These are phyloP conservation scores for Alectoris magna DNA, from an alignment of 2,797 vertebrate genomes.

Conservation along the genomic window DNA sequence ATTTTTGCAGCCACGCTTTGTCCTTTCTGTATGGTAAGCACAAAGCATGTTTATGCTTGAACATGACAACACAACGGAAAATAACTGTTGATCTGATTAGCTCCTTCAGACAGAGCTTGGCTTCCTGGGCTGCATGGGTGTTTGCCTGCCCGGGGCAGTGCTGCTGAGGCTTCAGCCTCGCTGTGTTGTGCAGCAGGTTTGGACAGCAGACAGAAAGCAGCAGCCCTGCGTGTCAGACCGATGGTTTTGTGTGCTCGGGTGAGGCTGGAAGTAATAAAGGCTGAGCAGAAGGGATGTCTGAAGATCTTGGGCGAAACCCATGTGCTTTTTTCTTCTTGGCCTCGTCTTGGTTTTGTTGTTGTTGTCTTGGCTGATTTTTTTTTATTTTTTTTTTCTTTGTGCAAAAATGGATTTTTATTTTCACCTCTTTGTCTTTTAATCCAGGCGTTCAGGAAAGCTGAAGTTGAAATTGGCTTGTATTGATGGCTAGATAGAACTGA, in stretches of 20 bases:
- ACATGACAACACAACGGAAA: conserved; percentile 49
- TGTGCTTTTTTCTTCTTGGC: background rate
- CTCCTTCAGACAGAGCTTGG: conserved; percentile 23
- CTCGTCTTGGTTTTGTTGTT: background rate
- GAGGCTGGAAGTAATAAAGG: conserved; percentile 12
- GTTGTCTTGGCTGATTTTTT: background rate
- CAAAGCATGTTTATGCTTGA: conserved; percentile 70
- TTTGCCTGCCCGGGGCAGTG: conserved; percentile 49
- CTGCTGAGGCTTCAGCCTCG: background rate
- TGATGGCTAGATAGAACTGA: conserved; percentile 66
- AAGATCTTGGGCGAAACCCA: background rate
- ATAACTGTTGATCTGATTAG: conserved; percentile 63
- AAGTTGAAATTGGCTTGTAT: conserved; percentile 65
- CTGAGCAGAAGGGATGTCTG: background rate
- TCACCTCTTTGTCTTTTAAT: conserved; percentile 45
- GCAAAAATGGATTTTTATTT: conserved; percentile 38
- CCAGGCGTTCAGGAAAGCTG: conserved; percentile 61
- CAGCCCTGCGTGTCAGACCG: conserved; percentile 34
- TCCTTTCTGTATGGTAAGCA: background rate
- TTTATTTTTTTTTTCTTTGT: too few relatives aligned
- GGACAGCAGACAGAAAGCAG: conserved; percentile 48
- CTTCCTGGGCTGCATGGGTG: conserved; percentile 56
- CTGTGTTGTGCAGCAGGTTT: conserved; percentile 57
- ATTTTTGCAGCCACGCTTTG: conserved; percentile 1
- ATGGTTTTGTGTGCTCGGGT: background rate